Base-by-base conservation (phyloP, 2,797 vertebrate species). In the Myotis vivesi region DNA sequence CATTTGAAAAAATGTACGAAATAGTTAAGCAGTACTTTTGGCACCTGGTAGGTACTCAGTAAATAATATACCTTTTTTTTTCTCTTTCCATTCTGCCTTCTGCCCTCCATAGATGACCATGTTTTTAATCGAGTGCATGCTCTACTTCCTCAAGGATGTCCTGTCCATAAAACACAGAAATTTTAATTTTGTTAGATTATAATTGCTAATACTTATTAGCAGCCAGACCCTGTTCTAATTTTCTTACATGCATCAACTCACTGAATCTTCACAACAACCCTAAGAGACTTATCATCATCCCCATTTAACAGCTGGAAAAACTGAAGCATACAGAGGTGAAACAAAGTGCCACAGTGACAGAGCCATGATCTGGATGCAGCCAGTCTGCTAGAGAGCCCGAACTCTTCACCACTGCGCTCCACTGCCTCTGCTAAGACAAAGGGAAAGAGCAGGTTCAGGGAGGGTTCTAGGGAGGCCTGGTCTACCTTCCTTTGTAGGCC, bases 51-150 rank as follows among this genome's bases (percentile, higher is more conserved):
- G n/a, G 16, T 89, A 71, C 69, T 84, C 66, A 75, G 1, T 75
- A 91, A 64, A 79, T 55, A 77, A 19, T 80, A 33, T 76, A 72
- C 41, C 83, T 38, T 73, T 81, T 62, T 90, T 87, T 19, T 3
- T 86, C 62, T 86, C 62, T 91, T 81, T 89, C 38, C 22, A 25
- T 64, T 82, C 12, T 79, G 86, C n/a, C 51, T 94, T 85, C 57
- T 90, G 1, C 8, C 68, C 46, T 22, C 44, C n/a, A 75, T 38
- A 92, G 36, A 19, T 79, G 71, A 53, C n/a, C 71, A 44, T 51
- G 33, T 90, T 87, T 95, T 71, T 92, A 89, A 71, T 86, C 36
- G 75, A 68, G 10, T 62, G 13, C 6, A 49, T 23, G 75, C 64
- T 94, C 44, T 94, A 3, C 77, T 95, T 91, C 91, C 68, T 90